Base-by-base conservation (phyloP, 2,797 vertebrate species). In the Cichlasoma orientale region DNA sequence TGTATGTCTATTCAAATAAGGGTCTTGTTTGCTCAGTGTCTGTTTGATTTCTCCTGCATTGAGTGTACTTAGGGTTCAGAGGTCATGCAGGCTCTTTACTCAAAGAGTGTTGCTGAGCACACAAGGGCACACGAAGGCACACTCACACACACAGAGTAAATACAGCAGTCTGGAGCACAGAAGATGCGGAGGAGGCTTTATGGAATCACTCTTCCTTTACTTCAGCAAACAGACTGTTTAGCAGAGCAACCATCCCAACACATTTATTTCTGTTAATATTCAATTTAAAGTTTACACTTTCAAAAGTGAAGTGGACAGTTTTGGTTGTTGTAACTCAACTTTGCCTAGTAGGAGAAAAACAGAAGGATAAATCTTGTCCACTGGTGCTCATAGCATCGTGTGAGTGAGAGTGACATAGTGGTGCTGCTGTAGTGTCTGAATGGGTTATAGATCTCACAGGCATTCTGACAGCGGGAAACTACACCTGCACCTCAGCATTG, bases 381-480 rank as follows among this genome's bases (percentile, higher is more conserved):
- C 3, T 50, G 41, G 63, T 71, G 25, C 44, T 33, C 47, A 16
- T 19, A 11, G 70, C 14, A 4, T 58, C 66, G 50, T 70, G 72
- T 38, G 21, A 59, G 63, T 59, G 18, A 78, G 70, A 85, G 74
- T 87, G 83, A 71, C 85, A 75, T 44, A 78, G 71, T 86, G 77
- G 56, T 73, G 72, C 84, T 86, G 70, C 77, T 77, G 75, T 72
- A 80, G 81, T 68, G 66, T 91, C 85, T 90, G 85, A 88, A 90
- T 88, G 76, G 88, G 80, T 89, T 85, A 84, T 83, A 92, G 86
- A 89, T 92, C 91, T 91, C 79, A 78, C 70, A 88, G 90, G 91
- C 93, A 90, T 93, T 92, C 88, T 95, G 94, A 95, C 95, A 95
- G 92, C 94, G 91, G 93, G 92, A 94, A 93, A 92, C 94, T 92